Evolutionary conservation across 53 echinoderm and acorn worm species (phyloP).

Genomic region (Mesocentrotus franciscanus): DNA sequence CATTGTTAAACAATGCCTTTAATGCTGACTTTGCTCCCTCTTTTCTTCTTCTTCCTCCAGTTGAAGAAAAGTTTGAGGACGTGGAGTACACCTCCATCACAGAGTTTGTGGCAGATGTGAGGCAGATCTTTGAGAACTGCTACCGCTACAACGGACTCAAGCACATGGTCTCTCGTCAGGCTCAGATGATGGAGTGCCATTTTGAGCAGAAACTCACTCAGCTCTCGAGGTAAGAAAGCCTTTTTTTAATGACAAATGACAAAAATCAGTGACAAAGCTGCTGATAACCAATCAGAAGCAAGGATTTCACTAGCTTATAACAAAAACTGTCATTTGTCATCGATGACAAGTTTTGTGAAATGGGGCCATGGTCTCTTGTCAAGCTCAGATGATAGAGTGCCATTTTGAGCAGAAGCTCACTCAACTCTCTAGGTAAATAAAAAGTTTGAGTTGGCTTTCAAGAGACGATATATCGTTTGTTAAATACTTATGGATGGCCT

Average conservation of each 20-base stretch:
- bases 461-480: no score
- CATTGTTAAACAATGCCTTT: no score
- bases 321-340: no score
- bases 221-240: slow-evolving; percentile 73
- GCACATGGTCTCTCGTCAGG: slow-evolving; percentile 82
- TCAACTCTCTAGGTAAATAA: not conserved
- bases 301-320: no score
- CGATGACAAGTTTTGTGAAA: no score
- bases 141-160: slow-evolving; percentile 89
- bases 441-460: no score
- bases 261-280: no score
- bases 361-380: slow-evolving; percentile 77
- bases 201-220: slow-evolving; percentile 81
- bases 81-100: slow-evolving; percentile 76
- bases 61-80: slow-evolving; percentile 80
- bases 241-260: no score
- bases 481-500: no score
- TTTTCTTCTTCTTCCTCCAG: slow-evolving; percentile 48
- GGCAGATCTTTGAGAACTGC: slow-evolving; percentile 84
- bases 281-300: no score
- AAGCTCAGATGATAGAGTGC: slow-evolving; percentile 80
- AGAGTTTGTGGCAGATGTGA: slow-evolving; percentile 78
- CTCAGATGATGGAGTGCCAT: slow-evolving; percentile 77
- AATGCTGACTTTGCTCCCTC: not conserved
- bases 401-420: slow-evolving; percentile 83